These are phyloP conservation scores for Acronicta leporina DNA, from an alignment of 2,888 invertebrate genomes.

Conservation along the genomic window DNA sequence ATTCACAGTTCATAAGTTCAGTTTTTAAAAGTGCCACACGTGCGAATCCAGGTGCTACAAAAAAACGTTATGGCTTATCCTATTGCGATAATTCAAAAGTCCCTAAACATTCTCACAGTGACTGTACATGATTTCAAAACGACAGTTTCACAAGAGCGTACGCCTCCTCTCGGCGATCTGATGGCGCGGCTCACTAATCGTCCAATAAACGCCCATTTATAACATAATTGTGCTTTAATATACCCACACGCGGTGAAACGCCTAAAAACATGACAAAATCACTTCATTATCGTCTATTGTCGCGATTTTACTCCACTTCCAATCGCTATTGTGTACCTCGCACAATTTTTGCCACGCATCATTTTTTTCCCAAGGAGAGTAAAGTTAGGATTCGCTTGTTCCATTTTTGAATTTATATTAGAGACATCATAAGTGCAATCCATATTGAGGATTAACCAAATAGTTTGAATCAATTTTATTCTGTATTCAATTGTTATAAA, in stretches of 20 bases:
- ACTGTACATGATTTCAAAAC: conserved; percentile 60
- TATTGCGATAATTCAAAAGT: conserved; percentile 12
- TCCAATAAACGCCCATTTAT: conserved; percentile 82
- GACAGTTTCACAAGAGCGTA: conserved; percentile 63
- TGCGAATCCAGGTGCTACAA: conserved; percentile 39
- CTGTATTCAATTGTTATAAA: conserved; percentile 17
- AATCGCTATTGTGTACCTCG: conserved; percentile 68
- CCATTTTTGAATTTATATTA: conserved; percentile 43
- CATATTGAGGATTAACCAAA: conserved; percentile 7
- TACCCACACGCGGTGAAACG: conserved; percentile 75
- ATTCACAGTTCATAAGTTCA: neutral
- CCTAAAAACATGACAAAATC: conserved; percentile 80
- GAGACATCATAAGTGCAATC: conserved; percentile 26
- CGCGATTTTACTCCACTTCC: conserved; percentile 78
- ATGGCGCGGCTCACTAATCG: conserved; percentile 75
- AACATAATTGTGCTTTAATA: conserved; percentile 85
- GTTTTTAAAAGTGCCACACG: conserved; percentile 17
- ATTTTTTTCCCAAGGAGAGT: conserved; percentile 44
- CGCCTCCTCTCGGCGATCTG: conserved; percentile 56
- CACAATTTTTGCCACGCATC: conserved; percentile 55
- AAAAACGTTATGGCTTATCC: conserved; percentile 1
- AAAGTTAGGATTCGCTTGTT: conserved; percentile 47
- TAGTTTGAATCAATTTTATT: conserved; percentile 27
- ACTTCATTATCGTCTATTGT: conserved; percentile 74
- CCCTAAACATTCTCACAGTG: conserved; percentile 23